Base-by-base conservation (phyloP, 2,113 vertebrate species). In the Ageneiosus marmoratus region DNA sequence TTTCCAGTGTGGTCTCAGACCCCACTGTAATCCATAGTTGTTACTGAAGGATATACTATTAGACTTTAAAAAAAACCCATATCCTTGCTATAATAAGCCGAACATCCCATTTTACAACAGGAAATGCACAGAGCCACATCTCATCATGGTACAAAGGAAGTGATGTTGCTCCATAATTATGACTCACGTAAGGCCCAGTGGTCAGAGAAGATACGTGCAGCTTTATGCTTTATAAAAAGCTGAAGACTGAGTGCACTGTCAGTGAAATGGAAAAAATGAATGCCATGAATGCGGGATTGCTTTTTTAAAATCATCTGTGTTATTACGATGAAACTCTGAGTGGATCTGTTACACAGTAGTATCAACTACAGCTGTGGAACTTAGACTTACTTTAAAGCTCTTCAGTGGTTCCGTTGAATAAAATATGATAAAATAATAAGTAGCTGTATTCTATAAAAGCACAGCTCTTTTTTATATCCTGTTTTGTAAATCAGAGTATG, bases 71-170 rank as follows among this genome's bases (percentile, higher is more conserved):
- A 29, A 18, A 29, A 41, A 70, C 32, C 50, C 27, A 16, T 48
- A 5, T 12, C n/a, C 37, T 10, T 46, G 4, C 15, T 27, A 73
- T n/a, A 8, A 48, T 18, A 50, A n/a, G 37, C 41, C 63, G 53
- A 13, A 58, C 51, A n/a, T 76, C 56, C 70, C 44, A 37, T 22
- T 63, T 44, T 15, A 83, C 16, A 65, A 77, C 82, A 85, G 81
- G 81, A 86, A 81, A 76, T 56, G 58, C 56, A 41, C 27, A 75
- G 55, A 74, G 51, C 37, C 78, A 24, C 60, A 46, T 48, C 53
- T 77, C 80, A 70, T 44, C 80, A 73, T 44, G 37, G 56, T 63
- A 50, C 50, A 69, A 37, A 88, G 87, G 87, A 88, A 81, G 79
- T 84, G 84, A 85, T 72, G 55, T 58, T 74, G 32, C 62, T 75